Percentiles rank a stretch among this genome's conserved stretches.
These are phyloP conservation scores for Hemicrepidius hirtus DNA, from an alignment of 2,888 invertebrate species.

Conservation along the genomic window DNA sequence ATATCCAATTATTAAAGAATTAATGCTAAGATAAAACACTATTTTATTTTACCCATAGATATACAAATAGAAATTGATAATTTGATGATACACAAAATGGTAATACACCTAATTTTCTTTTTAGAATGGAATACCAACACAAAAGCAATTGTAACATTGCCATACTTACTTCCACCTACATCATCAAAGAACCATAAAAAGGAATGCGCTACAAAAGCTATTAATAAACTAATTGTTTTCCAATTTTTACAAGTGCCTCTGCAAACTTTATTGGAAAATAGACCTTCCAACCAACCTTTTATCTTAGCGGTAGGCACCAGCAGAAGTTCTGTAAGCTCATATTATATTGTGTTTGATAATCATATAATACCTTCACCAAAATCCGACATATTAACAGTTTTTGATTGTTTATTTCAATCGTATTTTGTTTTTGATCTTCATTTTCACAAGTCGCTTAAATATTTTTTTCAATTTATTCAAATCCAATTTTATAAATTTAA, in stretches of 20 bases:
- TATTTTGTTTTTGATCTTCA: slow-evolving; percentile 16
- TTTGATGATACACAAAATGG: background rate
- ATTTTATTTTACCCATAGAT: too few species aligned
- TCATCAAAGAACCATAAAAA: background rate
- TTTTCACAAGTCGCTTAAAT: background rate
- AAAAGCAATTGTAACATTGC: slow-evolving; percentile 9
- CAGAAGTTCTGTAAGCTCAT: background rate
- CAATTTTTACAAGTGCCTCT: background rate
- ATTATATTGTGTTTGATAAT: slow-evolving; percentile 4
- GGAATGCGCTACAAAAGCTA: background rate
- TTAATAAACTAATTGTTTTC: slow-evolving; percentile 6
- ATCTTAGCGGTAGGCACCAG: slow-evolving; percentile 3
- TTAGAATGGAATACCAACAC: slow-evolving; percentile 8
- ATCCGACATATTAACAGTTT: background rate
- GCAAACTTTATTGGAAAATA: background rate
- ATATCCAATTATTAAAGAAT: too few species aligned
- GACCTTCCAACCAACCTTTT: background rate
- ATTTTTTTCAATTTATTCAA: slow-evolving; percentile 3
- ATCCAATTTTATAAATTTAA: slow-evolving; percentile 10
- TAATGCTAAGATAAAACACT: too few species aligned
- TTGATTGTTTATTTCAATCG: slow-evolving; percentile 1
- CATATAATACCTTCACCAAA: slow-evolving; percentile 5
- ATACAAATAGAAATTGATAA: background rate
- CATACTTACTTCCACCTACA: slow-evolving; percentile 1
- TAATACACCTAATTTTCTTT: background rate